phyloP scores from a whole-genome alignment of 2,797 vertebrate genomes.

The Cheirogaleus major region DNA sequence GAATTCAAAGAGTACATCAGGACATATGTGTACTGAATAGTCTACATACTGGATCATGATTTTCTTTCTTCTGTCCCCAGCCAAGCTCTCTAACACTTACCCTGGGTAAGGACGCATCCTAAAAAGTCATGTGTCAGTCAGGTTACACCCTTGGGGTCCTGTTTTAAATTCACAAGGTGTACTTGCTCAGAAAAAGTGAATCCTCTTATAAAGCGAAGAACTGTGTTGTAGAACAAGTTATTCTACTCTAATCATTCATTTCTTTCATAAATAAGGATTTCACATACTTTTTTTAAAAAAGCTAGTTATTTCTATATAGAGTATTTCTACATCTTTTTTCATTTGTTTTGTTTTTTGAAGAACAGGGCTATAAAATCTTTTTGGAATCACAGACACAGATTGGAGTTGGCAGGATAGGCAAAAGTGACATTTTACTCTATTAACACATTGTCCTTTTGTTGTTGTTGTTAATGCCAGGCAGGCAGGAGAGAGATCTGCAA shows the following conservation, averaged over 20 bases:
- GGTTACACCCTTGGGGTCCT: background rate
- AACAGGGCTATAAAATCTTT: background rate
- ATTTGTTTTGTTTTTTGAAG: slow-evolving; percentile 14
- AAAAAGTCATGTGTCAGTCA: accelerated
- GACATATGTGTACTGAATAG: background rate
- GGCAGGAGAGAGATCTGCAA: background rate
- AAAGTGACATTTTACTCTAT: background rate
- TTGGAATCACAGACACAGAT: background rate
- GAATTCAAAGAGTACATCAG: background rate
- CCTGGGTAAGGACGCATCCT: background rate
- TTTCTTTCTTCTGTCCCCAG: background rate
- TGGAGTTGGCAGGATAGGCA: background rate
- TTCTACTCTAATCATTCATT: background rate
- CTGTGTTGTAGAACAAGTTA: background rate
- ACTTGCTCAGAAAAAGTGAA: background rate
- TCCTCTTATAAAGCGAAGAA: background rate
- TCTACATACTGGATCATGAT: background rate
- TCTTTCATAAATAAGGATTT: background rate
- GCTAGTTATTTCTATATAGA: background rate
- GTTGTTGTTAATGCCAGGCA: background rate
- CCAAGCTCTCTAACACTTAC: background rate
- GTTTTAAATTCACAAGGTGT: background rate
- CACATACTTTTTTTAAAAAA: background rate
- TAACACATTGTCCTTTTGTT: background rate
- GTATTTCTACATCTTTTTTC: background rate